These are phyloP conservation scores for Lontra canadensis DNA, from an alignment of 2,113 vertebrate genomes.

Conservation along the genomic window DNA sequence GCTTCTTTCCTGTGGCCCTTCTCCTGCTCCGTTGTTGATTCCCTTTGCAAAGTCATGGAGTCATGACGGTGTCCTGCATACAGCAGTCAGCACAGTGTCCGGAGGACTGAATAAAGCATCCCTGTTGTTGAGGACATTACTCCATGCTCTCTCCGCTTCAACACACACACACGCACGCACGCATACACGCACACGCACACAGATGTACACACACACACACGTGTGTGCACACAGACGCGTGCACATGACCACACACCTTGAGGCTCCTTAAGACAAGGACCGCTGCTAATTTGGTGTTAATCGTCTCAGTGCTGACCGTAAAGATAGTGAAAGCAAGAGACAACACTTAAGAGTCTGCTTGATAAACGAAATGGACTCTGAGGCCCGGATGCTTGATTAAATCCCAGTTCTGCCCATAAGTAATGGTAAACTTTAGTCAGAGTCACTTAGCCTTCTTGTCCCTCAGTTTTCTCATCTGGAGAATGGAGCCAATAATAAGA, in stretches of 20 bases:
- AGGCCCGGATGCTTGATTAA: not conserved
- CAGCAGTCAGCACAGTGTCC: not conserved
- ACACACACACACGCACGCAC: accelerated
- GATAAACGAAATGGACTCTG: not conserved
- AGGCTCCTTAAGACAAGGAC: not conserved
- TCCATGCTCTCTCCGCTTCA: not conserved
- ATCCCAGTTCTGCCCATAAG: not conserved
- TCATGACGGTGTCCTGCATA: not conserved
- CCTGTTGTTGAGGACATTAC: not conserved
- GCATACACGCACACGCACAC: accelerated
- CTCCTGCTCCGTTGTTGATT: not conserved
- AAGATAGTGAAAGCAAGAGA: not conserved
- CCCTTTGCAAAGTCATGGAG: not conserved
- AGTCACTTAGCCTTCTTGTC: not conserved
- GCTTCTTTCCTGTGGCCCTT: not conserved
- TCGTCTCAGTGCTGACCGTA: not conserved
- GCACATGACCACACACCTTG: not conserved
- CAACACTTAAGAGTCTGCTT: not conserved
- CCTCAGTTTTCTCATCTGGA: not conserved
- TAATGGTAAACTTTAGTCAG: not conserved
- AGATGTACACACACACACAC: too few relatives aligned
- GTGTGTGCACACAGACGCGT: accelerated
- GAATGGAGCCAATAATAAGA: not conserved
- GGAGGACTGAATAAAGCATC: not conserved
- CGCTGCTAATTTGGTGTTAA: not conserved